These are phyloP conservation scores for Ooceraea biroi DNA, from an alignment of 1,140 invertebrate genomes.

Conservation along the genomic window DNA sequence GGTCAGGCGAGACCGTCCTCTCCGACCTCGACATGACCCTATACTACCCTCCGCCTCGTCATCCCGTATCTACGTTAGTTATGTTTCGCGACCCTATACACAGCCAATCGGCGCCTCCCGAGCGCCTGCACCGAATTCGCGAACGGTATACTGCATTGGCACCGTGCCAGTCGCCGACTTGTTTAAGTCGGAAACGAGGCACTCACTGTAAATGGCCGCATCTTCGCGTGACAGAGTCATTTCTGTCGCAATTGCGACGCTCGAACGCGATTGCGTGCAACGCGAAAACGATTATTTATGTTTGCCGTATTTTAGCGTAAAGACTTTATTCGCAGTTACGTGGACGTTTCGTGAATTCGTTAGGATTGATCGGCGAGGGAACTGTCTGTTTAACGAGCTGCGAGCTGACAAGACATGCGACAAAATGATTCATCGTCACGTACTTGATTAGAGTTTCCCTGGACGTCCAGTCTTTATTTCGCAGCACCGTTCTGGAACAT, in stretches of 20 bases:
- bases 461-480: constrained; percentile 93
- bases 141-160: constrained; percentile 62
- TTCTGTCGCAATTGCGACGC: constrained; percentile 23
- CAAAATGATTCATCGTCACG: constrained; percentile 22
- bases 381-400: neutral
- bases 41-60: constrained; percentile 32
- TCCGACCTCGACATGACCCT: constrained; percentile 44
- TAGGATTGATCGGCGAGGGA: neutral
- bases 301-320: neutral
- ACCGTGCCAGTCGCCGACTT: constrained; percentile 70
- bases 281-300: constrained; percentile 13
- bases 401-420: neutral
- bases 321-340: constrained; percentile 14
- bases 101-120: constrained; percentile 37
- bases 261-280: constrained; percentile 11
- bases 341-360: neutral
- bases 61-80: constrained; percentile 66
- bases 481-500: constrained; percentile 89
- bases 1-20: constrained; percentile 61
- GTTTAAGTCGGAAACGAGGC: constrained; percentile 66
- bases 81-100: constrained; percentile 46
- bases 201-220: constrained; percentile 46
- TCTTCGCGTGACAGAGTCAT: constrained; percentile 57
- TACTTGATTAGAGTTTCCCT: constrained; percentile 92
- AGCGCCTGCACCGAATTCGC: constrained; percentile 20